Percentiles rank a stretch among this genome's conserved stretches.
Evolutionary conservation across 2,797 vertebrate species (phyloP).

Genomic region (Acanthornis magna): DNA sequence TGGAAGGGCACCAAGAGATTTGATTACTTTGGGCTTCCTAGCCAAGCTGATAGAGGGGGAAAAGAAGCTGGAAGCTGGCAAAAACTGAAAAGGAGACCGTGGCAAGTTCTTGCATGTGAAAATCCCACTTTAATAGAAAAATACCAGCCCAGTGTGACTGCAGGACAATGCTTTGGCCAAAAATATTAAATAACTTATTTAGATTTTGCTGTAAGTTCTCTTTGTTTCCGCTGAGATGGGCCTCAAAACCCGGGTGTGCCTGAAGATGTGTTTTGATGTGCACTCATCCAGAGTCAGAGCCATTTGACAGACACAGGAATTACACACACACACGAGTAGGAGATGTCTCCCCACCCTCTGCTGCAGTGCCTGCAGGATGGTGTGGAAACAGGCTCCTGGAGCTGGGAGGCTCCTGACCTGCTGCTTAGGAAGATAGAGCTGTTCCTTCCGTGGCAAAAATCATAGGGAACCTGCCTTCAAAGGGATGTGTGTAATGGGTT

Average conservation of each 20-base stretch:
- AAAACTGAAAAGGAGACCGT: not conserved
- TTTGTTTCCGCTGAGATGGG: not conserved
- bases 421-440: not conserved
- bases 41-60: not conserved
- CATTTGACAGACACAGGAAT: not conserved
- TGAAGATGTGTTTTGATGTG: not conserved
- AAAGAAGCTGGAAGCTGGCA: not conserved
- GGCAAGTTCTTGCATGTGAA: not conserved
- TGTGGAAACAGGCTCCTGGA: not conserved
- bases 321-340: rapidly evolving
- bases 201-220: not conserved
- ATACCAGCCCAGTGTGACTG: not conserved
- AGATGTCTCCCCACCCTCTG: not conserved
- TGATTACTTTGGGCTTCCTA: not conserved
- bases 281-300: rapidly evolving
- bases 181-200: not conserved
- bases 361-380: not conserved
- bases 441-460: not conserved
- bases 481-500: not conserved
- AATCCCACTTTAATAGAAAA: not conserved
- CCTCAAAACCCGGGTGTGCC: not conserved
- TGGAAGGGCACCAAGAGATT: not conserved
- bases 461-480: not conserved
- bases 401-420: not conserved
- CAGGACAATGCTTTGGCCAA: not conserved